phyloP scores from a whole-genome alignment of 2,113 vertebrate species.

The Phalacrocorax brasilianus region DNA sequence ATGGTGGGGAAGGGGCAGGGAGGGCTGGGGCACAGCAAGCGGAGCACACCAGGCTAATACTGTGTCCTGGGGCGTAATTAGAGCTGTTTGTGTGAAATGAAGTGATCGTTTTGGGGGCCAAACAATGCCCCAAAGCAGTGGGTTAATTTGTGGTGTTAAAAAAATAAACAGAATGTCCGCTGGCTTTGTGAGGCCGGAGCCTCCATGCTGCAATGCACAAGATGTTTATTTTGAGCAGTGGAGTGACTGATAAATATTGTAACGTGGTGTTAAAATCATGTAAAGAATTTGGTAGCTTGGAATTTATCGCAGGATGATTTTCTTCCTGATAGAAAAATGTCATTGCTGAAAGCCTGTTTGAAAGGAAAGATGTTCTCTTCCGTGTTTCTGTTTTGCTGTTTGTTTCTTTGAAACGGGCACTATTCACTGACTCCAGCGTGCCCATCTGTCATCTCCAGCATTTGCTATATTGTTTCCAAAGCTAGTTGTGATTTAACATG shows the following conservation, averaged over 20 bases:
- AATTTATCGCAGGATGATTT: not conserved
- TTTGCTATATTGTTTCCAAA: constrained; percentile 61
- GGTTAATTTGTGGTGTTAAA: not conserved
- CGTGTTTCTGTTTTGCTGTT: not conserved
- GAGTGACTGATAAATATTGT: not conserved
- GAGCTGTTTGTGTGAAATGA: not conserved
- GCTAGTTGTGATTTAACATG: constrained; percentile 45
- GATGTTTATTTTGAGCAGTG: not conserved
- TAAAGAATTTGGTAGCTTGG: not conserved
- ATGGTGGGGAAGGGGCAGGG: not conserved
- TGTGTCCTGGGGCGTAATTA: not conserved
- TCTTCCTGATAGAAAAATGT: not conserved
- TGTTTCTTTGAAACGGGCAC: constrained; percentile 26
- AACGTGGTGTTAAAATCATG: not conserved
- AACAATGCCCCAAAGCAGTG: not conserved
- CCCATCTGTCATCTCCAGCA: constrained; percentile 53
- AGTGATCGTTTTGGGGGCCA: not conserved
- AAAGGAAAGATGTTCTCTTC: not conserved
- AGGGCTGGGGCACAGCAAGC: not conserved
- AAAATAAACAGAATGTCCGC: not conserved
- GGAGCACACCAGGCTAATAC: not conserved
- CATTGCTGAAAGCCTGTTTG: fast-evolving
- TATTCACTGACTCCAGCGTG: constrained; percentile 34
- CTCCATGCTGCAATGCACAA: not conserved
- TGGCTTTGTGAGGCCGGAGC: not conserved